Conservation (phyloP, 1,140 invertebrate genomes). For the Temnothorax curvispinosus region DNA sequence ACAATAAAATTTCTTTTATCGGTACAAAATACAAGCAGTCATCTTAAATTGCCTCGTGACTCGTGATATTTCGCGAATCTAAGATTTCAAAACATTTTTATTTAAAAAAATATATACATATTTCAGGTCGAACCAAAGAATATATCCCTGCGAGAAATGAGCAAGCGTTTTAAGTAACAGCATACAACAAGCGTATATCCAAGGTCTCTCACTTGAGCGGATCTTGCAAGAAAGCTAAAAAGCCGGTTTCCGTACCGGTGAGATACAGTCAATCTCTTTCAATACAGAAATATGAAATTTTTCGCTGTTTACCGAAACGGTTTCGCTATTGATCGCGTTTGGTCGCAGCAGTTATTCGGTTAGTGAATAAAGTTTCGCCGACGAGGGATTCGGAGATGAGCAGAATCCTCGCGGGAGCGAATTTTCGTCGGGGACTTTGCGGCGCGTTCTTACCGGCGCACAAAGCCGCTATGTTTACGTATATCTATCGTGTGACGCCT, state of each 20-base stretch:
- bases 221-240: background rate
- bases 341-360: slow-evolving; percentile 23
- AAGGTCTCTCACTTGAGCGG: background rate
- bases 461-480: slow-evolving; percentile 35
- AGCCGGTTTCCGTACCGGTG: background rate
- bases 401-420: slow-evolving; percentile 17
- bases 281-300: slow-evolving; percentile 23
- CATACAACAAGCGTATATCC: background rate
- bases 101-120: background rate
- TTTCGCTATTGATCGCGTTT: slow-evolving; percentile 37
- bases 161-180: background rate
- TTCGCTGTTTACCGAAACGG: slow-evolving; percentile 37
- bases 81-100: slow-evolving; percentile 7
- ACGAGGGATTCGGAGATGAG: slow-evolving; percentile 15
- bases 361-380: slow-evolving; percentile 38
- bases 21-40: too few relatives aligned
- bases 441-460: slow-evolving; percentile 9
- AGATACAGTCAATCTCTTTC: background rate
- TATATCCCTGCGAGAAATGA: background rate
- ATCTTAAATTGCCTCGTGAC: background rate
- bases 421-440: slow-evolving; percentile 25
- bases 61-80: background rate
- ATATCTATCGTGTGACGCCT: background rate
- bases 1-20: background rate
- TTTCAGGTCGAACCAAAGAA: background rate